These are phyloP conservation scores for Theonella swinhoei DNA, from an alignment of 37 sponge, comb jelly and placozoan genomes.

Conservation along the genomic window DNA sequence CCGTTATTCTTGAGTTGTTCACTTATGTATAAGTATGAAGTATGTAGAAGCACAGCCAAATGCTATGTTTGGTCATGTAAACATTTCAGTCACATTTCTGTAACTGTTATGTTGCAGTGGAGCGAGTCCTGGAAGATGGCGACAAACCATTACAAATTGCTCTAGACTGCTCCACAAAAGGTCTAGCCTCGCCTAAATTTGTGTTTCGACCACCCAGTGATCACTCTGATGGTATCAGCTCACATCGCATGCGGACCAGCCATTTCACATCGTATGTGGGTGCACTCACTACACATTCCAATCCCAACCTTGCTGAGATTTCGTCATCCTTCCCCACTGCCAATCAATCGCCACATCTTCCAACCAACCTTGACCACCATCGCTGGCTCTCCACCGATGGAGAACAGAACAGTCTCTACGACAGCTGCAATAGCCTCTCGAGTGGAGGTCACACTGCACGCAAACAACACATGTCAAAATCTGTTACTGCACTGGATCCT, in stretches of 20 bases:
- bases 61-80: too few species aligned
- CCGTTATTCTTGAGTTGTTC: too few species aligned
- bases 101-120: too few species aligned
- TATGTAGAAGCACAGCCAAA: too few species aligned
- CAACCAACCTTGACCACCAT: neutral
- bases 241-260: neutral
- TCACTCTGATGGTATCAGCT: neutral
- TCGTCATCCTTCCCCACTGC: neutral
- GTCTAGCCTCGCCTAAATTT: constrained; percentile 44
- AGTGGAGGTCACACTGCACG: neutral
- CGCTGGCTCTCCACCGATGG: constrained; percentile 4
- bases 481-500: neutral
- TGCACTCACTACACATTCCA: neutral
- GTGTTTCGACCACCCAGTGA: constrained; percentile 25
- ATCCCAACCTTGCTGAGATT: constrained; percentile 4
- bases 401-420: constrained; percentile 17
- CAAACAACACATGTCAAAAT: neutral
- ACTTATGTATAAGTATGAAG: too few species aligned
- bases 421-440: constrained; percentile 9
- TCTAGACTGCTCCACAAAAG: constrained; percentile 55
- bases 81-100: too few species aligned
- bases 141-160: constrained; percentile 68
- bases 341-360: neutral
- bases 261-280: constrained; percentile 12
- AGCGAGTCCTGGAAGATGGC: constrained; percentile 46